Base-by-base conservation (phyloP, 1,140 invertebrate species). In the Drosophila ambigua region DNA sequence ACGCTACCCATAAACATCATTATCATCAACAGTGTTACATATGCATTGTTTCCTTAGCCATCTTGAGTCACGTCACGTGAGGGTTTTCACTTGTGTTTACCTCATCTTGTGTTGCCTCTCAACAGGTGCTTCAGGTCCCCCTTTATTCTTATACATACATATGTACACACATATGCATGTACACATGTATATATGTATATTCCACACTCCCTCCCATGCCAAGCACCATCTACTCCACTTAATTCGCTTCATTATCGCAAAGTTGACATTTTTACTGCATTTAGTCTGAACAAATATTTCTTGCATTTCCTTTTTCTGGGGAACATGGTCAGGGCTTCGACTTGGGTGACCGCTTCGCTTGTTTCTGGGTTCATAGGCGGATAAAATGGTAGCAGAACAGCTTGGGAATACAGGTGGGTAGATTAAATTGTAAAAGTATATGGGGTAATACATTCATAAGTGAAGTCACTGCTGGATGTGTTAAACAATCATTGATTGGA, bases 181-280 rank as follows among this genome's bases (percentile, higher is more conserved):
- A 26, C 5, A 28, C 6, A 28, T 8, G 28, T 31, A 31, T 8
- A 9, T 9, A 8, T 48, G 54, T 41, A 26, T 28, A 39, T 28
- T 31, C 20, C 28, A 24, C 23, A 61, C 20, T 8, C 16, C 26
- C 8, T 26, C 13, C 39, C 24, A 55, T 28, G 23, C 60, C 28
- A 23, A 20, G 9, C 55, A 28, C 7, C 52, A 49, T 50, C 57
- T 75, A 45, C 28, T 31, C 26, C 58, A 79, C 69, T 60, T 79
- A 67, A 84, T 68, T 57, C 51, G 65, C 80, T 65, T 69, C 67
- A 85, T 84, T 85, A 80, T 55, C 63, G 78, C 64, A 62, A 73
- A 77, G 63, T 58, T 73, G 67, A 74, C 81, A 85, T 60, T 77
- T 77, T 78, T 49, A 58, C 23, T 48, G 41, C 44, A 63, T 43